Conservation (phyloP, 23 tunicate species). For the Trididemnum miniatum region DNA sequence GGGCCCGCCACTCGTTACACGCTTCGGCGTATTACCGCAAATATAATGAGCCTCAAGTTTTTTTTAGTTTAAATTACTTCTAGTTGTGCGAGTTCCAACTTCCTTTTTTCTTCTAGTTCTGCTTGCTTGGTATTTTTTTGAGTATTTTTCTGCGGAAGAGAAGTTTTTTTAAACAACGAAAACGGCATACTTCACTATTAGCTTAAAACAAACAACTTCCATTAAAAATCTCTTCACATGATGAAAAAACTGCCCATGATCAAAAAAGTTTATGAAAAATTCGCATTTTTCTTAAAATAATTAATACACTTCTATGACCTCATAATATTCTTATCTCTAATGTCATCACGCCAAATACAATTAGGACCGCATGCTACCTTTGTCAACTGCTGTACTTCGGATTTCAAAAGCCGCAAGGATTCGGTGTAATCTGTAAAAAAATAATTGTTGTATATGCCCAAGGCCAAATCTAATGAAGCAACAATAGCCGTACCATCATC, state of each 20-base stretch:
- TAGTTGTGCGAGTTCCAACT: conserved; percentile 20
- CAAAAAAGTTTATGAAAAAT: no score
- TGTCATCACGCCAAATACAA: no score
- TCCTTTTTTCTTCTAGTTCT: conserved; percentile 17
- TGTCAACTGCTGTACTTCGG: neutral
- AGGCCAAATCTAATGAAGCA: neutral
- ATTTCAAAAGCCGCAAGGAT: conserved; percentile 24
- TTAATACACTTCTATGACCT: no score
- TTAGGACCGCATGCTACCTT: no score
- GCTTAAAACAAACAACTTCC: neutral
- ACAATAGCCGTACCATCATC: neutral
- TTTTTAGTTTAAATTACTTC: no score
- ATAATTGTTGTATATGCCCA: neutral
- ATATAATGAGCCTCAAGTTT: no score
- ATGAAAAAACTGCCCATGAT: no score
- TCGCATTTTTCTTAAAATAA: no score
- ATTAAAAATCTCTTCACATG: neutral
- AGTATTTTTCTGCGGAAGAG: conserved; percentile 13
- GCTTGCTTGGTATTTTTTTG: conserved; percentile 11
- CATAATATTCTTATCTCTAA: no score
- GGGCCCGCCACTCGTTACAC: no score
- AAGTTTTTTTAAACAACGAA: conserved; percentile 61
- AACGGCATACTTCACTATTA: conserved; percentile 42
- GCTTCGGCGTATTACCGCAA: no score
- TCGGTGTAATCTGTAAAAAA: conserved; percentile 4